These are phyloP conservation scores for Heliconius nattereri DNA, from an alignment of 1,140 invertebrate genomes.

Conservation along the genomic window DNA sequence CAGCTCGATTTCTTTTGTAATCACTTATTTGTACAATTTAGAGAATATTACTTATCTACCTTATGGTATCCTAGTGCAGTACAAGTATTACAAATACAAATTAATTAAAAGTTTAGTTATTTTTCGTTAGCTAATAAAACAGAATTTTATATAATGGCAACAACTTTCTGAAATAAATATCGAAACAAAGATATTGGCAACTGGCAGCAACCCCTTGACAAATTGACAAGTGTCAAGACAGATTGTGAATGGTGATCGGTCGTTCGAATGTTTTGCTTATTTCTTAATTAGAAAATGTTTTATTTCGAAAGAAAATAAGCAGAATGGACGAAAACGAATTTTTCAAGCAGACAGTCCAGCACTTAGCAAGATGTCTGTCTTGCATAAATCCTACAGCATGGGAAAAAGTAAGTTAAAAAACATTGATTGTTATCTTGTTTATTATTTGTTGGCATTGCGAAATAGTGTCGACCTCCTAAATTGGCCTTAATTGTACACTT, in stretches of 20 bases:
- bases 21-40: too few species aligned
- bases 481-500: conserved; percentile 3
- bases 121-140: not conserved
- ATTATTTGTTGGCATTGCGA: conserved; percentile 47
- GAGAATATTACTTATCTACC: too few species aligned
- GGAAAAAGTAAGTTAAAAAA: conserved; percentile 85
- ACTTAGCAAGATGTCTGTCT: conserved; percentile 93
- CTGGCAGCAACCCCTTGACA: not conserved
- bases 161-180: not conserved
- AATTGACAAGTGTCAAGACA: conserved; percentile 21
- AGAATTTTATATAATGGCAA: not conserved
- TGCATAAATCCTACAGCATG: conserved; percentile 91
- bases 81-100: too few species aligned
- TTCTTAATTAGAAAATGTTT: conserved; percentile 59
- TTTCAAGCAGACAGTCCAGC: conserved; percentile 93
- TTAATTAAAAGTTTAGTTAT: not conserved
- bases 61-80: too few species aligned
- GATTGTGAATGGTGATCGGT: conserved; percentile 8
- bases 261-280: conserved; percentile 45
- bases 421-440: conserved; percentile 53
- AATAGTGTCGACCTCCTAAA: conserved; percentile 14
- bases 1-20: too few species aligned
- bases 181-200: not conserved
- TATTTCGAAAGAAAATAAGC: conserved; percentile 56
- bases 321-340: conserved; percentile 87